Conservation (phyloP, 2,113 vertebrate species). For the Pteronura brasiliensis region DNA sequence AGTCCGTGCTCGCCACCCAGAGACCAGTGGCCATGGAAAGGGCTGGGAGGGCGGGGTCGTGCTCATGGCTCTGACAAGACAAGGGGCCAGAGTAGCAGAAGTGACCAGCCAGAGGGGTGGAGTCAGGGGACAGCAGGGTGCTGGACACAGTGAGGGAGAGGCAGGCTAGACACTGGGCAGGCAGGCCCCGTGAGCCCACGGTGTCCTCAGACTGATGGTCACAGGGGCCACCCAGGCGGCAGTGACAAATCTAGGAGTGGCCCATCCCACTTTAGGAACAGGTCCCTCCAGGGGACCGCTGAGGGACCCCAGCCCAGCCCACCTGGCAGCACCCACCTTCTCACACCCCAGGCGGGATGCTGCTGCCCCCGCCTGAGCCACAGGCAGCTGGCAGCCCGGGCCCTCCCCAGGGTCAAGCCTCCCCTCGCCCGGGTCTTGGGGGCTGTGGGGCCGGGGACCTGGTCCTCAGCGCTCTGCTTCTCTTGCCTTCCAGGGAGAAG, state of each 20-base stretch:
- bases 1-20: neutral
- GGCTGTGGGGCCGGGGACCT: neutral
- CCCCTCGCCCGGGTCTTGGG: rapidly evolving
- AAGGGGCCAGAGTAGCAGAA: neutral
- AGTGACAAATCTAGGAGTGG: neutral
- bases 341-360: neutral
- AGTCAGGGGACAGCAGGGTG: neutral
- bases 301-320: neutral
- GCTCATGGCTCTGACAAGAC: neutral
- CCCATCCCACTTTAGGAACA: neutral
- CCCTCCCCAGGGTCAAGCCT: neutral
- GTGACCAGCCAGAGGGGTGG: neutral
- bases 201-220: rapidly evolving
- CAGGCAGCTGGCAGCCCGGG: neutral
- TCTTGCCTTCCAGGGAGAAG: neutral
- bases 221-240: neutral
- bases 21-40: neutral
- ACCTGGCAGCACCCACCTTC: neutral
- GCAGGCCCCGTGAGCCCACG: neutral
- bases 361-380: too few relatives aligned
- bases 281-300: neutral
- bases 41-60: neutral
- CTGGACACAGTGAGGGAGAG: neutral
- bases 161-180: neutral
- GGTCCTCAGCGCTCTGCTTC: neutral